Base-by-base conservation (phyloP, 2,113 vertebrate genomes). In the Hiodon alosoides region DNA sequence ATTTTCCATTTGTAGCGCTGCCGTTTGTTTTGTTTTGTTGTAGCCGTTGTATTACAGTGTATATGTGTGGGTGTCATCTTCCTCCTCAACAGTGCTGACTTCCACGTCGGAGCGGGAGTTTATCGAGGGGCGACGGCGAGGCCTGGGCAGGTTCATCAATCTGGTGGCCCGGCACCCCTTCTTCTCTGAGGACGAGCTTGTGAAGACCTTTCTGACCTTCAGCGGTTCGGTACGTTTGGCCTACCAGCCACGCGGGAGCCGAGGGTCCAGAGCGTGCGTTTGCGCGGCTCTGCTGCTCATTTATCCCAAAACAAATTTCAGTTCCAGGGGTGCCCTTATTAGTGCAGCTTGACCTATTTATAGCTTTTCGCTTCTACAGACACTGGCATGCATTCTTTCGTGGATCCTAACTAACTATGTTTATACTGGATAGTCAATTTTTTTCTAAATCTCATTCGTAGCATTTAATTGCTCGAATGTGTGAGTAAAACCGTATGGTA, bases 181-280 rank as follows among this genome's bases (percentile, higher is more conserved):
- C 10, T 96, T 98, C 85, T 96, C 93, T 0, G 93, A 96, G 83
- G 97, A 98, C 2, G 90, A 93, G 55, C 87, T 95, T 69, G 83
- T 99, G 75, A 95, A 93, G 83, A 93, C 95, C 65, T 99, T 99
- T 71, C 90, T 98, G 68, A 95, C 94, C 0, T 98, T 97, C 87
- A 94, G 85, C 3, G 95, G 96, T 79, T 93, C 96, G 0, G 97
- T 99, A 84, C 80, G 96, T 93, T 8, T 31, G 31, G 6, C 69
- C 64, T 13, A 17, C 67, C 11, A 75, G 67, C n/a, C 7, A 6
- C 7, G 61, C 16, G 14, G 16, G 31, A 31, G 31, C 31, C 31
- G 31, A 31, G 31, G 31, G 31, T 0, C 31, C 31, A 0, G 31
- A 31, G 31, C 31, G 31, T 31, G 31, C 31, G 31, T 31, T 31